Base-by-base conservation (phyloP, 1,140 invertebrate genomes). In the Habropoda laboriosa region DNA sequence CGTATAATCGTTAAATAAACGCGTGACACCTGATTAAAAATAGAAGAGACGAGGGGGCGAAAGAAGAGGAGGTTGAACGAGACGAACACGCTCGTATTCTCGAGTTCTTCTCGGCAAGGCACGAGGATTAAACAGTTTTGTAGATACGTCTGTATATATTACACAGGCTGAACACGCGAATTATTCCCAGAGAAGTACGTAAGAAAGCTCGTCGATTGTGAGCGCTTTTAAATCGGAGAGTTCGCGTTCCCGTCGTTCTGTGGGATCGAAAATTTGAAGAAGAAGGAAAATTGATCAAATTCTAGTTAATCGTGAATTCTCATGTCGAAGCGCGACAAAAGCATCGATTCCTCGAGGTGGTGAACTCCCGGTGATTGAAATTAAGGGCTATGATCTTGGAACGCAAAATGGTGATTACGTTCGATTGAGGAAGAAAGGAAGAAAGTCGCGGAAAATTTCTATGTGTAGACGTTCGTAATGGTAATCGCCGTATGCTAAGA, bases 331-430 rank as follows among this genome's bases (percentile, higher is more conserved):
- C 32, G 27, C 38, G 4, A 8, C n/a, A 24, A n/a, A n/a, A n/a
- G n/a, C n/a, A 66, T 71, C 53, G 53, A 80, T 12, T 21, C 12
- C 24, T 53, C 35, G 32, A 45, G 13, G 47, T 58, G 64, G 45
- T 73, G 55, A 58, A 49, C 10, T 70, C 57, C 71, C 73, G 55
- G 58, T 81, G 67, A 77, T 61, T 85, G n/a, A n/a, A 74, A 81
- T 73, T 74, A 86, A 86, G 63, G 85, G 86, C 85, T 88, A 87
- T 86, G 86, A 88, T 80, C 12, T 76, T 78, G 24, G 51, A 67
- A 79, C 21, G 42, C 12, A 13, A 47, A 38, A 63, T 40, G 18
- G 12, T 47, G 47, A 32, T 42, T 35, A 57, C n/a, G 72, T 85
- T 81, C n/a, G n/a, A n/a, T n/a, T n/a, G n/a, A n/a, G n/a, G n/a